Evolutionary conservation across 2,888 invertebrate genomes (phyloP).

Genomic region (Plusia festucae): DNA sequence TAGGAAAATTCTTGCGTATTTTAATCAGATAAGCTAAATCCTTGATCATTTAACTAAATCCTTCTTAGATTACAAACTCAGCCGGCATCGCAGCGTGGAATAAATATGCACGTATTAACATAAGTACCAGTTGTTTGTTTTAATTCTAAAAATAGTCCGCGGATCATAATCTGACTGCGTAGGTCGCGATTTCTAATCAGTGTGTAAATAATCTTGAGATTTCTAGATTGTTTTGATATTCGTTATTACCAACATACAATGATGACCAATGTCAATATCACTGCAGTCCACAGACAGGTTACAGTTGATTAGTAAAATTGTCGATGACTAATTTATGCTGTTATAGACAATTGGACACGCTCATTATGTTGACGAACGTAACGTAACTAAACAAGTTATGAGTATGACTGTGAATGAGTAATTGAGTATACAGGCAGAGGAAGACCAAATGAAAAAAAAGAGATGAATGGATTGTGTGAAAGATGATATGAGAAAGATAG

Average conservation of each 20-base stretch:
- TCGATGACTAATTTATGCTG: too few species aligned
- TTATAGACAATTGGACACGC: too few species aligned
- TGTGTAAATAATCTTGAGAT: neutral
- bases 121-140: neutral
- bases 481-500: too few species aligned
- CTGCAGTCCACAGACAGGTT: neutral
- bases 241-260: neutral
- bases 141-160: neutral
- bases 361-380: too few species aligned
- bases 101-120: constrained; percentile 1
- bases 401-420: too few species aligned
- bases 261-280: neutral
- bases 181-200: neutral
- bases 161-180: neutral
- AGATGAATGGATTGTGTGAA: too few species aligned
- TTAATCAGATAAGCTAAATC: neutral
- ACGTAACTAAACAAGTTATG: too few species aligned
- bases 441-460: too few species aligned
- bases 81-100: neutral
- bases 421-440: too few species aligned
- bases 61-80: constrained; percentile 1
- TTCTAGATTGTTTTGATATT: neutral
- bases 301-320: neutral
- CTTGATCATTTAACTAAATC: neutral
- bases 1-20: neutral